Evolutionary conservation across 2,888 invertebrate species (phyloP).

Genomic region (Apodemia zela): DNA sequence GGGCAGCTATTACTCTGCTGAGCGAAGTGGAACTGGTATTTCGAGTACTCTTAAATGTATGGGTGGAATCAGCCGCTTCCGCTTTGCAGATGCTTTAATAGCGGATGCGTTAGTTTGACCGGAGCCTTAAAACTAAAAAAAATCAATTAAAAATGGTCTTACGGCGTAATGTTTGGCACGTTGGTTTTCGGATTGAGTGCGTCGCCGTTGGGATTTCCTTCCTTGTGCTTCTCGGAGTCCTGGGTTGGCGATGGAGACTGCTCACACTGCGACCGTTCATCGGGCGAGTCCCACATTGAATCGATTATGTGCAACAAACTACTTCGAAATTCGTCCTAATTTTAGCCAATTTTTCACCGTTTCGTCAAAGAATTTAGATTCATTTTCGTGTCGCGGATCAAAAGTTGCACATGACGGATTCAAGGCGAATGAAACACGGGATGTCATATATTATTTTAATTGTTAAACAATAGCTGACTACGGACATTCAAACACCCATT

Average conservation of each 20-base stretch:
- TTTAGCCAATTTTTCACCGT: constrained; percentile 53
- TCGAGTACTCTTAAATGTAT: no score
- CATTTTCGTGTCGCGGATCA: constrained; percentile 46
- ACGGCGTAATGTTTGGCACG: constrained; percentile 82
- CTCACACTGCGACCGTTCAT: constrained; percentile 80
- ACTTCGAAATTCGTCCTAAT: constrained; percentile 80
- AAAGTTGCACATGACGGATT: constrained; percentile 81
- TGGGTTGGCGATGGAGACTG: constrained; percentile 56
- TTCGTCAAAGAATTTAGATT: constrained; percentile 49
- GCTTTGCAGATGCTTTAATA: neutral
- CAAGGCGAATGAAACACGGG: constrained; percentile 81
- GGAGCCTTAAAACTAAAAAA: neutral
- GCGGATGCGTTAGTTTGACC: neutral
- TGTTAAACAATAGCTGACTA: constrained; percentile 72
- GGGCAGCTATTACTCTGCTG: no score
- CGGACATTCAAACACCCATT: constrained; percentile 75
- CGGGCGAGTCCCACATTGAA: constrained; percentile 82
- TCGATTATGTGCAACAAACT: constrained; percentile 82
- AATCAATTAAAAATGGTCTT: constrained; percentile 45
- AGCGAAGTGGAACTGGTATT: no score
- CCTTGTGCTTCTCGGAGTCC: constrained; percentile 50
- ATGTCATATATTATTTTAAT: constrained; percentile 79
- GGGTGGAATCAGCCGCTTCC: no score
- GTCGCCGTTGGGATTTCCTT: constrained; percentile 60
- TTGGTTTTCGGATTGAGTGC: constrained; percentile 73